Conservation (phyloP, 2,113 vertebrate species). For the Pavo muticus region DNA sequence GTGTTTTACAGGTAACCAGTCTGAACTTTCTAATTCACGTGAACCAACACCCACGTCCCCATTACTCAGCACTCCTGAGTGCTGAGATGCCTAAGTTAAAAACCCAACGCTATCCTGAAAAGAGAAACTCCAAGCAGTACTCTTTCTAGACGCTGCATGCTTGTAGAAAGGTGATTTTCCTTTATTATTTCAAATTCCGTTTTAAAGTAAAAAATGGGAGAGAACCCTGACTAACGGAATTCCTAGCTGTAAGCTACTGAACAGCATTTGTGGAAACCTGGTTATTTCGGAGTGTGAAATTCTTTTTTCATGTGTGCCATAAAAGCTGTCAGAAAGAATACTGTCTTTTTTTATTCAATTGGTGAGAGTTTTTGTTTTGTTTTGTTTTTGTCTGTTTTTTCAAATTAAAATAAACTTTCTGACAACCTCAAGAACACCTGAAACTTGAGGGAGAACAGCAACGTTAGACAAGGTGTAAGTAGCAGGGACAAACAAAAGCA, state of each 20-base stretch:
- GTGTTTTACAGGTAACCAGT: fast-evolving
- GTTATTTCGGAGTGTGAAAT: not conserved
- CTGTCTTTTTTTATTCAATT: not conserved
- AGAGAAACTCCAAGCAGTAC: not conserved
- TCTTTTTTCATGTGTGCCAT: not conserved
- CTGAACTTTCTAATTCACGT: not conserved
- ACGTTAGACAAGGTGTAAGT: not conserved
- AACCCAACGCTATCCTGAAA: not conserved
- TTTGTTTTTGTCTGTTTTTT: not conserved
- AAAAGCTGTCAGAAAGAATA: not conserved
- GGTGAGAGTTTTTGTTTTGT: not conserved
- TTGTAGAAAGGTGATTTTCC: not conserved
- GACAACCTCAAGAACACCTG: not conserved
- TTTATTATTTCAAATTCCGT: not conserved
- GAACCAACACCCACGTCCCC: not conserved
- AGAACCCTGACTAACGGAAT: not conserved
- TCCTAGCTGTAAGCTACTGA: not conserved
- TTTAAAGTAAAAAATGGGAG: not conserved
- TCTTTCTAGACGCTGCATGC: not conserved
- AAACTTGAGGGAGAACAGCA: not conserved
- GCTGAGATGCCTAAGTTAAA: not conserved
- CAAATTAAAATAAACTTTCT: not conserved
- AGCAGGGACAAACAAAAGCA: not conserved
- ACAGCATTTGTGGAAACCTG: not conserved
- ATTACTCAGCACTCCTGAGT: fast-evolving